phyloP scores from a whole-genome alignment of 2,113 vertebrate genomes.

The Terrapene triunguis region DNA sequence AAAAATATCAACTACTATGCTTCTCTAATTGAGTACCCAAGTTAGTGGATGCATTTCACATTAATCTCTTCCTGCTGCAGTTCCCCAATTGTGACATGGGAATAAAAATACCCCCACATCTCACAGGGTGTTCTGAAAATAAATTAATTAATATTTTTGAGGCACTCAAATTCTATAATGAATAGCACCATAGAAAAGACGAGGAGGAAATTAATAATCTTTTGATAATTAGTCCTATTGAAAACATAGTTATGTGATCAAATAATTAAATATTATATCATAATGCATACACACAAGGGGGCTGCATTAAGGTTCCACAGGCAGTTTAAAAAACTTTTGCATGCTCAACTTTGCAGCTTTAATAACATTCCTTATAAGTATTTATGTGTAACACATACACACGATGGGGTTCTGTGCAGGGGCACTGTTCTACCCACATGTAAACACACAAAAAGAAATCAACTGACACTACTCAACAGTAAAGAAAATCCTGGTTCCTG shows the following conservation, averaged over 20 bases:
- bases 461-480: background rate
- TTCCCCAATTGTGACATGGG: slow-evolving; percentile 24
- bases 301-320: background rate
- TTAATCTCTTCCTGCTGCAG: slow-evolving; percentile 35
- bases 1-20: background rate
- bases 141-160: background rate
- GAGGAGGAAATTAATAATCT: background rate
- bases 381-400: background rate
- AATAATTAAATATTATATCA: background rate
- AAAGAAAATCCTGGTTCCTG: background rate
- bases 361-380: background rate
- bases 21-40: slow-evolving; percentile 5
- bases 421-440: background rate
- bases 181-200: background rate
- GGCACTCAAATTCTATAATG: background rate
- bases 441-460: background rate
- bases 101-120: slow-evolving; percentile 17
- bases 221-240: background rate
- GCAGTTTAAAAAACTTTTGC: background rate
- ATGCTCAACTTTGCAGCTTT: background rate
- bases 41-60: slow-evolving; percentile 45
- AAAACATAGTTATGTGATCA: background rate
- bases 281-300: background rate
- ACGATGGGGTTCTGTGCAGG: background rate
- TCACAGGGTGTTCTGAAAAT: background rate